phyloP scores from a whole-genome alignment of 2,797 vertebrate genomes.

The Neomorphus geoffroyi region DNA sequence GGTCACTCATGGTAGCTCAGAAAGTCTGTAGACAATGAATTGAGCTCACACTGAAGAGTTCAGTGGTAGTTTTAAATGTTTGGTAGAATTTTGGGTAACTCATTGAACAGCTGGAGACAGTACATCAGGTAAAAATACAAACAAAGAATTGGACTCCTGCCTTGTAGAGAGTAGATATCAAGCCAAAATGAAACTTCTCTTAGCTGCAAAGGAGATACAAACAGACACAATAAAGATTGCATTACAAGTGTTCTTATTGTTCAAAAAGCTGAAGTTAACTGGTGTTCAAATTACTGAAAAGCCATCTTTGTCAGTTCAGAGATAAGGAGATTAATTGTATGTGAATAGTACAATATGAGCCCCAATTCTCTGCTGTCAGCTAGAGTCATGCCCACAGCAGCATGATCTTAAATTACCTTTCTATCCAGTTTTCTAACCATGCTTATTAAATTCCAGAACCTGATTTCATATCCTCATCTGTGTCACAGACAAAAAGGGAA shows the following conservation, averaged over 20 bases:
- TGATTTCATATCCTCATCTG: background rate
- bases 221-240: background rate
- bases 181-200: background rate
- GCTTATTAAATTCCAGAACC: background rate
- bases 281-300: constrained; percentile 26
- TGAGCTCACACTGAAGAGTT: background rate
- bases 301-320: background rate
- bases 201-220: background rate
- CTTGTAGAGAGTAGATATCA: background rate
- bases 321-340: background rate
- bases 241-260: background rate
- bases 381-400: background rate
- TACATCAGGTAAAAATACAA: background rate
- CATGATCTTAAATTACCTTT: background rate
- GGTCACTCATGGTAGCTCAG: background rate
- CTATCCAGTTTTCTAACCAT: background rate
- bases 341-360: background rate
- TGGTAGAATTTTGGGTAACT: background rate
- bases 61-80: background rate
- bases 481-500: background rate
- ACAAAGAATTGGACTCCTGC: background rate
- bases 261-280: background rate
- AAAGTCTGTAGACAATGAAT: background rate
- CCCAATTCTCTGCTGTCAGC: background rate
- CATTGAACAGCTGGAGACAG: background rate